Percentiles rank a stretch among this genome's conserved stretches.
phyloP scores from a whole-genome alignment of 2,113 vertebrate species.

The Centropristis striata region DNA sequence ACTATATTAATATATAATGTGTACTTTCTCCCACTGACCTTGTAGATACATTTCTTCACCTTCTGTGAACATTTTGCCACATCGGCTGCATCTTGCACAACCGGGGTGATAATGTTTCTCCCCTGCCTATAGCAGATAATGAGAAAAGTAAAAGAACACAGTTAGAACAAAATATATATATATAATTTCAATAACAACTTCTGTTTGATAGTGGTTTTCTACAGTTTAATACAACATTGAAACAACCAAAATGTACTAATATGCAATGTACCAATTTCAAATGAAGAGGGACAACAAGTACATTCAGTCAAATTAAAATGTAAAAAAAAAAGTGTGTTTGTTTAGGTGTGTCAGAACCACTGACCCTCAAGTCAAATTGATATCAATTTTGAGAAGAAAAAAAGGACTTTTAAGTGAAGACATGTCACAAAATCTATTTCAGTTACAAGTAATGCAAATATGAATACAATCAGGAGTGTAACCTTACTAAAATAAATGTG shows the following conservation, averaged over 20 bases:
- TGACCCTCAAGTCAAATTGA: too few species aligned
- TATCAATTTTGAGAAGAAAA: not conserved
- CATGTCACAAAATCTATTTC: not conserved
- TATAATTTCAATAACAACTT: not conserved
- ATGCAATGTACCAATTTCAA: too few species aligned
- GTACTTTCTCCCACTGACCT: slow-evolving; percentile 85
- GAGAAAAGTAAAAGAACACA: not conserved
- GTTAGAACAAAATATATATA: not conserved
- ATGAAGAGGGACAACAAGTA: not conserved
- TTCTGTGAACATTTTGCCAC: slow-evolving; percentile 95
- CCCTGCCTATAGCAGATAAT: slow-evolving; percentile 87
- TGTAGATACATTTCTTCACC: slow-evolving; percentile 99
- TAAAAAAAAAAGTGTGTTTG: too few species aligned
- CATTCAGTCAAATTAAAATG: not conserved
- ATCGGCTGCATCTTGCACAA: slow-evolving; percentile 98
- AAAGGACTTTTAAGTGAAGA: not conserved
- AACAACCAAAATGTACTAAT: not conserved
- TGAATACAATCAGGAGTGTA: not conserved
- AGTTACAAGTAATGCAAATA: not conserved
- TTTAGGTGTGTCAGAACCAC: not conserved
- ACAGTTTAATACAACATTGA: too few species aligned
- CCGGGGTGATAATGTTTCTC: slow-evolving; percentile 97
- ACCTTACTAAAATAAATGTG: not conserved
- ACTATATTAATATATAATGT: not conserved
- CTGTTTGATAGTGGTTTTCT: too few species aligned